These are phyloP conservation scores for Kryphioiulus occultus DNA, from an alignment of 2,888 invertebrate species.

Conservation along the genomic window DNA sequence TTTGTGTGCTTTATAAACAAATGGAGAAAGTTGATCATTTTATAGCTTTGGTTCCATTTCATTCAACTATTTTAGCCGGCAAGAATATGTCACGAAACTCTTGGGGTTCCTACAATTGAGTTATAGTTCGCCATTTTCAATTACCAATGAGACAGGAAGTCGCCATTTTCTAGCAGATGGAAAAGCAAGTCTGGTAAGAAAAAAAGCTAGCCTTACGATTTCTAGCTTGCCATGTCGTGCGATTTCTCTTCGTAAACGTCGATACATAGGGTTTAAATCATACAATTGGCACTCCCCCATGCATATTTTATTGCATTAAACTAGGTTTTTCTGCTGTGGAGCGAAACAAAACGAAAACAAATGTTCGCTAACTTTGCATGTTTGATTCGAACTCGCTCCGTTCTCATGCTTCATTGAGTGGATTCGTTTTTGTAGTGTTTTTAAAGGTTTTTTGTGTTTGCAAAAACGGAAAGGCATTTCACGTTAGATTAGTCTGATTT, in stretches of 20 bases:
- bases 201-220: background rate
- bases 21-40: too few relatives aligned
- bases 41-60: background rate
- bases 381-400: background rate
- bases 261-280: slow-evolving; percentile 6
- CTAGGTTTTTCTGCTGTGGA: slow-evolving; percentile 18
- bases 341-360: slow-evolving; percentile 35
- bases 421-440: background rate
- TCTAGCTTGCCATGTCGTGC: background rate
- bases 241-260: background rate
- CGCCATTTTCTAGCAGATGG: background rate
- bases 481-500: slow-evolving; percentile 43
- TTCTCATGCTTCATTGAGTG: background rate
- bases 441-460: background rate
- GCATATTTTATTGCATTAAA: slow-evolving; percentile 35
- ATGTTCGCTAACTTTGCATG: slow-evolving; percentile 30
- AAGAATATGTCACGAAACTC: background rate
- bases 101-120: background rate
- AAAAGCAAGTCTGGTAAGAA: background rate
- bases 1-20: too few relatives aligned
- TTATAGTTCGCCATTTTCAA: background rate
- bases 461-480: slow-evolving; percentile 27
- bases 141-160: slow-evolving; percentile 26
- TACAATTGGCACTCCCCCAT: slow-evolving; percentile 35
- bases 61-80: background rate